phyloP scores from a whole-genome alignment of 2,888 invertebrate species.

The Dascillus cervinus region DNA sequence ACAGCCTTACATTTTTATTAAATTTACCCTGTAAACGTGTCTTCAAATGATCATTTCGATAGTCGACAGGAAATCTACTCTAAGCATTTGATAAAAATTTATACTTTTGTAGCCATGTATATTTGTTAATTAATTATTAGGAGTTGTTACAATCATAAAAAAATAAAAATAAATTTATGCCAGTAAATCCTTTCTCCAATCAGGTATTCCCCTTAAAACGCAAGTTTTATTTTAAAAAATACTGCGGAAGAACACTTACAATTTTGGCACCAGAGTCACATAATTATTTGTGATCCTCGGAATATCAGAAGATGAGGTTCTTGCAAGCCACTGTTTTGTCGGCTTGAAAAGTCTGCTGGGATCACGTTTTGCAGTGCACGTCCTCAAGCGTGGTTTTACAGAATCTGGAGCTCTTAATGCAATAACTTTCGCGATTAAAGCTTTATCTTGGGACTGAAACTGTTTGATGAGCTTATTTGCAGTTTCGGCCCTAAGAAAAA shows the following conservation, averaged over 20 bases:
- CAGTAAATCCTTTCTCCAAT: slow-evolving; percentile 31
- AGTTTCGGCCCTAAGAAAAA: slow-evolving; percentile 23
- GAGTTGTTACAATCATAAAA: no score
- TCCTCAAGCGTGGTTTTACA: slow-evolving; percentile 8
- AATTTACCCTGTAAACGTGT: no score
- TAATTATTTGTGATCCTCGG: slow-evolving; percentile 5
- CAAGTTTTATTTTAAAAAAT: slow-evolving; percentile 3
- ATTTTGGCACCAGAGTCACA: slow-evolving; percentile 23
- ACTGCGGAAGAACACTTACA: slow-evolving; percentile 24
- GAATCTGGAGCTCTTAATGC: slow-evolving; percentile 12
- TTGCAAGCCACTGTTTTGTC: slow-evolving; percentile 35
- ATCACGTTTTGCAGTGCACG: slow-evolving; percentile 23
- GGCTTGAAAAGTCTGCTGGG: slow-evolving; percentile 34
- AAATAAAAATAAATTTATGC: no score
- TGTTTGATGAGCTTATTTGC: slow-evolving; percentile 37
- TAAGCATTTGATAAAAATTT: no score
- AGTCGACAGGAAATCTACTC: no score
- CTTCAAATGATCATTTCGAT: no score
- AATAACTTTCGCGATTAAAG: slow-evolving; percentile 28
- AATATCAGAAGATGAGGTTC: slow-evolving; percentile 3
- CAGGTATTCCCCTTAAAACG: slow-evolving; percentile 26
- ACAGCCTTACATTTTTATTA: no score
- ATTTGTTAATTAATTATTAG: no score
- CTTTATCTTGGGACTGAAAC: slow-evolving; percentile 35
- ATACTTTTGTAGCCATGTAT: no score